Conservation (phyloP, 2,888 invertebrate species). For the Cerastis rubricosa region DNA sequence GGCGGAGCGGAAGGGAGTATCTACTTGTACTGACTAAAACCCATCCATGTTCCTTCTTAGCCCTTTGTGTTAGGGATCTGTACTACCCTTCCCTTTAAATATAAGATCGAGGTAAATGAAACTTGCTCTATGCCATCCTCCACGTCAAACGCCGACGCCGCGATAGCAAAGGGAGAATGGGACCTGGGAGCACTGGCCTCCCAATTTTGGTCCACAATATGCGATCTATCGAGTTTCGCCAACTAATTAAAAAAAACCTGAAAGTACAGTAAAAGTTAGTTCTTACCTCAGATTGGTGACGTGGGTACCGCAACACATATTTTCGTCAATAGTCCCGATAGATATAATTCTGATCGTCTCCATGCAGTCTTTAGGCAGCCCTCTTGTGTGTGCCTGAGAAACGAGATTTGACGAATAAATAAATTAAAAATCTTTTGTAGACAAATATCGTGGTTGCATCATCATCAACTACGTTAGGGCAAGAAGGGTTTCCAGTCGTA, state of each 20-base stretch:
- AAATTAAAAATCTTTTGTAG: background rate
- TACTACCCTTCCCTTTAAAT: background rate
- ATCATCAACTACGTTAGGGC: too few relatives aligned
- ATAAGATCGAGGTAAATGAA: background rate
- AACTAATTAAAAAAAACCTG: background rate
- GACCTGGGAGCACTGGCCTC: background rate
- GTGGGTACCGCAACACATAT: constrained; percentile 97
- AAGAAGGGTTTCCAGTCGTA: too few relatives aligned
- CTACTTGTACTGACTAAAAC: too few relatives aligned
- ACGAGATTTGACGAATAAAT: background rate
- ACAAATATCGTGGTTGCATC: too few relatives aligned
- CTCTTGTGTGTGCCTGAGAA: constrained; percentile 92
- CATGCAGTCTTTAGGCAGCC: constrained; percentile 95
- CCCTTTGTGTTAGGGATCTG: too few relatives aligned
- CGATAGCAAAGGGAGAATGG: background rate
- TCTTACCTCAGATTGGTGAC: constrained; percentile 93
- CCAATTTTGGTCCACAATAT: background rate
- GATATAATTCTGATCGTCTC: constrained; percentile 94
- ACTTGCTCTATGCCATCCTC: background rate
- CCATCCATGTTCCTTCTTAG: too few relatives aligned
- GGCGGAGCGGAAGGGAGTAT: too few relatives aligned
- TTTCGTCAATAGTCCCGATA: constrained; percentile 94
- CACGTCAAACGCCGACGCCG: background rate
- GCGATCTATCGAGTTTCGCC: background rate
- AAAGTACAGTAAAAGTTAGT: constrained; percentile 41